A percentile compares a stretch with the other conserved stretches of the same genome.
Evolutionary conservation across 1,140 invertebrate species (phyloP).

Genomic region (Homarus americanus): DNA sequence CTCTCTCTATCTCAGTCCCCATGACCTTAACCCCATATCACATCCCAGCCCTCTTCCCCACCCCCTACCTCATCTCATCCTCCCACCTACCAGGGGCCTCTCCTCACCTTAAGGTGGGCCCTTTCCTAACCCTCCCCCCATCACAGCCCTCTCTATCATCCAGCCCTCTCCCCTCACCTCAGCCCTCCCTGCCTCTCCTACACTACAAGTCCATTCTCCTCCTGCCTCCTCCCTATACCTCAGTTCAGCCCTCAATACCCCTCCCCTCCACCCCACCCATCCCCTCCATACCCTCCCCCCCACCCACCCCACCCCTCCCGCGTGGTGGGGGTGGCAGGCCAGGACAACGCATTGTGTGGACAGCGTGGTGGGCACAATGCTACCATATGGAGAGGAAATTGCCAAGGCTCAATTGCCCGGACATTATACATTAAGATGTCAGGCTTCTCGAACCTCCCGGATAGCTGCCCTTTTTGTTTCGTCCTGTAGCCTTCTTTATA

Average conservation of each 20-base stretch:
- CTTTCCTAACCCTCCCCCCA: too few relatives aligned
- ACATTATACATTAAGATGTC: conserved; percentile 27
- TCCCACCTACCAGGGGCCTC: too few relatives aligned
- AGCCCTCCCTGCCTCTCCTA: too few relatives aligned
- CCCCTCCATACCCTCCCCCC: background rate
- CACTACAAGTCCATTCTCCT: too few relatives aligned
- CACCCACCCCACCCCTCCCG: background rate
- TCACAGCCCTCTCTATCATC: too few relatives aligned
- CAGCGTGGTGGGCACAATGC: conserved; percentile 11
- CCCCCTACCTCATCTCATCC: too few relatives aligned
- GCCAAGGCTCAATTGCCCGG: conserved; percentile 2
- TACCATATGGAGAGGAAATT: conserved; percentile 44
- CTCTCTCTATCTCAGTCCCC: too few relatives aligned
- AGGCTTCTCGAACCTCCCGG: conserved; percentile 33
- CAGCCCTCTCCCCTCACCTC: too few relatives aligned
- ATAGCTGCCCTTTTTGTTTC: conserved; percentile 14
- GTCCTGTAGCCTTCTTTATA: background rate
- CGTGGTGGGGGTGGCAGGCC: background rate
- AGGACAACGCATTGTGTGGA: conserved; percentile 22
- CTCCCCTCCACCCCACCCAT: background rate
- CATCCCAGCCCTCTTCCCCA: too few relatives aligned
- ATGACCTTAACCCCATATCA: too few relatives aligned
- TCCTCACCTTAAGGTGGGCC: too few relatives aligned
- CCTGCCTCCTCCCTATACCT: too few relatives aligned
- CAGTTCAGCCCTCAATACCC: background rate